A percentile compares a stretch with the other conserved stretches of the same genome.
Conservation (phyloP, 2,113 vertebrate genomes). For the Callorhinus ursinus region DNA sequence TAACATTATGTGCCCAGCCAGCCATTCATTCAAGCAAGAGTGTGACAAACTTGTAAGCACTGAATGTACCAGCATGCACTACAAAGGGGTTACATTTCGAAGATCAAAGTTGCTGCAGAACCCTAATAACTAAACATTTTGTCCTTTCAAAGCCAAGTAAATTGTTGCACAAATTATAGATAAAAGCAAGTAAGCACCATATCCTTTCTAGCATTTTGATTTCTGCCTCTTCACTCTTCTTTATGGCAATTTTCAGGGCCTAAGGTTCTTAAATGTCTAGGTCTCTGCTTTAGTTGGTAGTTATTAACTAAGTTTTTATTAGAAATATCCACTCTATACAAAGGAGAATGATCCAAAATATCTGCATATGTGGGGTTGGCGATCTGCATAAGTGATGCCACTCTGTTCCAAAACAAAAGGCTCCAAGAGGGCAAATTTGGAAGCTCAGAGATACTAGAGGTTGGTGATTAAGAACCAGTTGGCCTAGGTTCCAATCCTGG, state of each 20-base stretch:
- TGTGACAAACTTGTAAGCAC: background rate
- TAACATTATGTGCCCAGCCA: background rate
- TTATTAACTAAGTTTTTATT: background rate
- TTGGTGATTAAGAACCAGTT: background rate
- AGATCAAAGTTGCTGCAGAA: background rate
- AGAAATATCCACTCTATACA: background rate
- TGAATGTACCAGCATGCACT: background rate
- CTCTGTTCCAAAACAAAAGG: background rate
- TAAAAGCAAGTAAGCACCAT: background rate
- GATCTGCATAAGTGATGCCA: background rate
- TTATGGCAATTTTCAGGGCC: background rate
- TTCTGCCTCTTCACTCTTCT: background rate
- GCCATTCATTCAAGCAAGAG: background rate
- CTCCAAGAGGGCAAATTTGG: background rate
- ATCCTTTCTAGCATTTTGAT: background rate
- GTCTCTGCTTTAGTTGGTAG: background rate
- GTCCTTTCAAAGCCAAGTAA: background rate
- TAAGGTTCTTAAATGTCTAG: background rate
- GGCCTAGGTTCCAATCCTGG: background rate
- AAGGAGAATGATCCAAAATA: background rate
- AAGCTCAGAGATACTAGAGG: background rate
- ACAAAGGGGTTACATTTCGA: background rate
- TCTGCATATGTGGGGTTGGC: rapidly evolving
- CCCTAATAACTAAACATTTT: background rate
- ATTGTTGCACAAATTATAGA: background rate